Base-by-base conservation (phyloP, 2,888 invertebrate genomes). In the Hypercompe scribonia region DNA sequence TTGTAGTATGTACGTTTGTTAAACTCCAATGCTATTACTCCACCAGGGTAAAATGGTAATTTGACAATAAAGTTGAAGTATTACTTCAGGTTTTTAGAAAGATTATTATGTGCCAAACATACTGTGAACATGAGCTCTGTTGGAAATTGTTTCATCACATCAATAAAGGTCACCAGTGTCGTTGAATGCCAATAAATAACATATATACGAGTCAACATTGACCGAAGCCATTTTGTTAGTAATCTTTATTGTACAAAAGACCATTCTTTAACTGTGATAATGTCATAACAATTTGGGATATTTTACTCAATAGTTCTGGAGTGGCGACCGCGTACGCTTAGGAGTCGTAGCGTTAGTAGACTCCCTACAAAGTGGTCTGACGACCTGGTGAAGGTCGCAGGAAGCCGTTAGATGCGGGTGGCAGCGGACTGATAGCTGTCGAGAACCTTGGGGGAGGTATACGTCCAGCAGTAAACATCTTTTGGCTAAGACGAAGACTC, bases 121-220 rank as follows among this genome's bases (percentile, higher is more conserved):
- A 46, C 31, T 5, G 46, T 7, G 18, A 21, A 21, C 15, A 46
- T 18, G 66, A 33, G 31, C 68, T 18, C 54, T 18, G 54, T 36
- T 68, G 54, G 34, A 68, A 54, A 68, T 28, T 34, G 68, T 68
- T 36, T 68, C 68, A 34, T 36, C 54, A 68, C 54, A 36, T 2
- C 0, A 36, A 68, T 7, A 68, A 68, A 68, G 68, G 68, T 68
- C n/a, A 50, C n/a, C 36, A 28, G 28, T 54, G 54, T 54, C 24
- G 58, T 68, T n/a, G 36, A 68, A 68, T 68, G 28, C 54, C 36
- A 68, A 54, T 54, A 34, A 68, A 68, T 54, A 15, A 34, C 33
- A 11, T 67, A 13, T 34, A 36, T 34, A 31, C 42, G 42, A 50
- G 54, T 68, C 18, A 28, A 50, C 24, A 7, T 67, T 58, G n/a